Base-by-base conservation (phyloP, 2,113 vertebrate species). In the Anoura caudifer region DNA sequence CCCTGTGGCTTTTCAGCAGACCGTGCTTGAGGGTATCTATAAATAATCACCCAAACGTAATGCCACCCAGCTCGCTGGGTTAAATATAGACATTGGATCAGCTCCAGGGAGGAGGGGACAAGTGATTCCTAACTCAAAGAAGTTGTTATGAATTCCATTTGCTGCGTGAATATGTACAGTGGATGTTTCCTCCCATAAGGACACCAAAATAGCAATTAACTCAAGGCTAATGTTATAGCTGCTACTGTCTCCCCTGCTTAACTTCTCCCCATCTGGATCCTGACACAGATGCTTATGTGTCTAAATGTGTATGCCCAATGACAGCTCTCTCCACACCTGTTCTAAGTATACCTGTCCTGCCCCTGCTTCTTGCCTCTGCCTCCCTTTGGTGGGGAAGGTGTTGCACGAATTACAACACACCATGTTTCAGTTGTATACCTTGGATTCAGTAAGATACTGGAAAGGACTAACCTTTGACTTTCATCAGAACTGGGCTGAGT, bases 131-230 rank as follows among this genome's bases (percentile, higher is more conserved):
- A 97, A 93, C 93, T 98, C 97, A 96, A 97, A 98, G 93, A 98
- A 98, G 98, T 97, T 97, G 96, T 98, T 98, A 96, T 87, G 97
- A 98, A 98, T 98, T 95, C 97, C 88, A 97, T 98, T 98, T 97
- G 90, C 96, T 76, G 88, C 7, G 89, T 97, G 97, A 98, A 98
- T 98, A 97, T 91, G 93, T 95, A 97, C 86, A 97, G 95, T 95
- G 96, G 96, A 94, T 97, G 97, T 97, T 98, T 98, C 97, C 95
- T 98, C 97, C 59, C 54, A 91, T 95, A 97, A 98, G 95, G 95
- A 98, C 95, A 98, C 96, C 97, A 98, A 98, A 98, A 98, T 97
- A 98, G 97, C 98, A 98, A 98, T 98, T 98, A 98, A 96, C 92
- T 96, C 95, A 96, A 97, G 82, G 82, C 97, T 98, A 96, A 91